These are phyloP conservation scores for Charanyca ferruginea DNA, from an alignment of 2,888 invertebrate species.

Conservation along the genomic window DNA sequence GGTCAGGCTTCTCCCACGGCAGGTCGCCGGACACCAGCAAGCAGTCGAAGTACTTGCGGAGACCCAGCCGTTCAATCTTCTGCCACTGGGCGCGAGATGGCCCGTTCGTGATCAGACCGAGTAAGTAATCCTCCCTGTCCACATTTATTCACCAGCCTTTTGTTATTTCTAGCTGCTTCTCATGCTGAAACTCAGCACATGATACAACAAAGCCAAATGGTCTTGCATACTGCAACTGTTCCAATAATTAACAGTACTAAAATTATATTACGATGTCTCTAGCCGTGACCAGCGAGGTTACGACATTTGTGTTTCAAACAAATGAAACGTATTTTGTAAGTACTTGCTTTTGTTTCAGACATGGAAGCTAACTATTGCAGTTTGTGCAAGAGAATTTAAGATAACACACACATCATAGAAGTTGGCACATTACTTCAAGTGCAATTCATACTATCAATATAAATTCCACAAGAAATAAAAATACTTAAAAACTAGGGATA, in stretches of 20 bases:
- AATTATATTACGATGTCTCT: constrained; percentile 45
- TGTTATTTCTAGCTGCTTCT: constrained; percentile 80
- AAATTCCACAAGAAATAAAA: constrained; percentile 82
- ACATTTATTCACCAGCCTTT: constrained; percentile 87
- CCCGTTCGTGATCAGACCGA: constrained; percentile 96
- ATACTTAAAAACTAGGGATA: constrained; percentile 75
- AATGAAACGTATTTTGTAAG: constrained; percentile 21
- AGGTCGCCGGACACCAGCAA: constrained; percentile 96
- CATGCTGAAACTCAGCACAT: constrained; percentile 88
- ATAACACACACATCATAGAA: constrained; percentile 56
- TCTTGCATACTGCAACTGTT: constrained; percentile 75
- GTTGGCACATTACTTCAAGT: constrained; percentile 72
- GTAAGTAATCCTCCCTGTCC: constrained; percentile 93
- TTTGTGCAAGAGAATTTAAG: constrained; percentile 82
- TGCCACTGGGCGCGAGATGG: constrained; percentile 97
- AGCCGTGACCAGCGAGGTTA: constrained; percentile 43
- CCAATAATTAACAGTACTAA: constrained; percentile 39
- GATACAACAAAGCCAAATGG: constrained; percentile 80
- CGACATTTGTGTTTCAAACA: constrained; percentile 31
- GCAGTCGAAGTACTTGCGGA: constrained; percentile 94
- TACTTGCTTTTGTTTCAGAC: constrained; percentile 28
- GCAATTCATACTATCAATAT: constrained; percentile 76
- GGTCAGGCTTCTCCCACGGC: constrained; percentile 96
- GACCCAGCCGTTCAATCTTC: constrained; percentile 94
- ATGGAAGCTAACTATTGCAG: constrained; percentile 57